These are phyloP conservation scores for Gortyna flavago DNA, from an alignment of 2,888 invertebrate species.

Conservation along the genomic window DNA sequence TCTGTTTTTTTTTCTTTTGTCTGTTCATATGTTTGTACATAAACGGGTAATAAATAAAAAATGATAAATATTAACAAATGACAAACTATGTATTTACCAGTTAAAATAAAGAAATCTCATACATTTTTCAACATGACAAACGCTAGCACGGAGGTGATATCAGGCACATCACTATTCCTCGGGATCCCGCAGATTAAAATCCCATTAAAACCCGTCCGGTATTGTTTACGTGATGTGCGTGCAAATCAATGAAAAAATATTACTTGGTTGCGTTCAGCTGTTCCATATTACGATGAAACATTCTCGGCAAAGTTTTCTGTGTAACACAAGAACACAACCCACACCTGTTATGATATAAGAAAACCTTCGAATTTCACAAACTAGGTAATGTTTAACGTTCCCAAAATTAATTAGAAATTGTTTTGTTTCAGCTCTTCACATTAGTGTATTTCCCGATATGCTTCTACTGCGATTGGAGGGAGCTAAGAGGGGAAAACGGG, in stretches of 20 bases:
- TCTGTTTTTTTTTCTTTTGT: not conserved
- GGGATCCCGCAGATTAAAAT: conserved; percentile 57
- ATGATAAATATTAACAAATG: not conserved
- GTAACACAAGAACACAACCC: conserved; percentile 29
- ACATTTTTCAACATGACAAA: conserved; percentile 20
- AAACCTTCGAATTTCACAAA: conserved; percentile 39
- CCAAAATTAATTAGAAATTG: conserved; percentile 38
- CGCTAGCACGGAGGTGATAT: conserved; percentile 10
- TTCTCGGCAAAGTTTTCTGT: conserved; percentile 34
- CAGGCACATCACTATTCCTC: conserved; percentile 40
- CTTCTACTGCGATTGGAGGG: conserved; percentile 81
- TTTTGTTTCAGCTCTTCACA: conserved; percentile 76
- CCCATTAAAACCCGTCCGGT: conserved; percentile 59
- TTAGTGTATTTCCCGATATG: conserved; percentile 77
- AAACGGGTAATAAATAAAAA: not conserved
- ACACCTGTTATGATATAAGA: conserved; percentile 27
- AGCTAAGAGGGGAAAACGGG: conserved; percentile 68
- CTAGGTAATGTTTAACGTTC: conserved; percentile 16
- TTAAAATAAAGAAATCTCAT: conserved; percentile 5
- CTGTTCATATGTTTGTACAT: not conserved
- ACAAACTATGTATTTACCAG: not conserved
- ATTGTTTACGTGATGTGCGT: conserved; percentile 58
- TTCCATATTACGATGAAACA: conserved; percentile 37
- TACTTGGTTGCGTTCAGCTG: conserved; percentile 33
- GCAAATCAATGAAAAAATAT: conserved; percentile 52